Percentiles rank a stretch among this genome's conserved stretches.
Evolutionary conservation across 1,140 invertebrate genomes (phyloP).

Genomic region (Megalopta genalis): DNA sequence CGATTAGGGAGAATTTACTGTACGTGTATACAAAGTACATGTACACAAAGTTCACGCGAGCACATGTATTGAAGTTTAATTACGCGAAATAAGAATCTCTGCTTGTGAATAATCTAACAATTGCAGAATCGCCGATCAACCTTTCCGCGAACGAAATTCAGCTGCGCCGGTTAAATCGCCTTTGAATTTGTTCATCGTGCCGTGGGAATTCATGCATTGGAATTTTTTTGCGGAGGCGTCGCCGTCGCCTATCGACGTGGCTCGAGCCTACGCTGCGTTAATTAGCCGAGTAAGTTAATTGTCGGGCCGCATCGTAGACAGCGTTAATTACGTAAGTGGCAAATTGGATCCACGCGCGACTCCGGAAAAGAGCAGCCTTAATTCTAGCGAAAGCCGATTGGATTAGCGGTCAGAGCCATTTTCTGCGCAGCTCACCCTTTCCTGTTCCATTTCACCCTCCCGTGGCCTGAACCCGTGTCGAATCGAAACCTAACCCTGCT

Average conservation of each 20-base stretch:
- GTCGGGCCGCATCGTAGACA: constrained; percentile 10
- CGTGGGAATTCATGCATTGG: not conserved
- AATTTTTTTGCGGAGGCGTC: not conserved
- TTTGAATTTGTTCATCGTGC: no score
- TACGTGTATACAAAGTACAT: no score
- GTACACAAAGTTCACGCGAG: no score
- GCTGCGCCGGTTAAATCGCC: no score
- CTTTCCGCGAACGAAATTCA: no score
- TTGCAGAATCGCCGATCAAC: no score
- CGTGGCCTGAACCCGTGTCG: constrained; percentile 33
- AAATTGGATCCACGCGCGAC: constrained; percentile 48
- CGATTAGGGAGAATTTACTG: no score
- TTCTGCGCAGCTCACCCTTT: constrained; percentile 33
- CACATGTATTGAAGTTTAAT: no score
- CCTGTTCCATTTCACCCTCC: constrained; percentile 5
- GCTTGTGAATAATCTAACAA: no score
- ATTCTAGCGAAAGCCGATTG: constrained; percentile 62
- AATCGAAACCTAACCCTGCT: constrained; percentile 47
- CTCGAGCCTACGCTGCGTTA: constrained; percentile 13
- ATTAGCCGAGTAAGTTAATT: constrained; percentile 41
- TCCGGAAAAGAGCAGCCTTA: constrained; percentile 53
- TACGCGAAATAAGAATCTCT: no score
- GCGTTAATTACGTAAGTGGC: constrained; percentile 40
- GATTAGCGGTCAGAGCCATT: constrained; percentile 63
- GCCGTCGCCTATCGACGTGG: not conserved